Evolutionary conservation across 2,113 vertebrate genomes (phyloP).

Genomic region (Seriola aureovittata): DNA sequence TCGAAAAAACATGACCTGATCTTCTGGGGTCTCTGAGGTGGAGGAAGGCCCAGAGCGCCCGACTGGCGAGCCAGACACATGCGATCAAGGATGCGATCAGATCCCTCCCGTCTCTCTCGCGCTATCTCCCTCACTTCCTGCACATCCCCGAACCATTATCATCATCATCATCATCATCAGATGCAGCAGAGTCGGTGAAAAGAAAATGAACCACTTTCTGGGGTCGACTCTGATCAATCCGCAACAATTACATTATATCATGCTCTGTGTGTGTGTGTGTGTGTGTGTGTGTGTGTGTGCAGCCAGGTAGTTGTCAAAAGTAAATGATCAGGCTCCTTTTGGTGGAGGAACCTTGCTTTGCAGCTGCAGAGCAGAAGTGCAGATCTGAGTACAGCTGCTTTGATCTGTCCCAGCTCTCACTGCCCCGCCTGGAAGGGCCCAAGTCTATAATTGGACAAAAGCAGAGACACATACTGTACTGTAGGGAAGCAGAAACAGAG

Average conservation of each 20-base stretch:
- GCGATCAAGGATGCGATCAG: conserved; percentile 66
- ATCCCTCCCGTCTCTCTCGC: background rate
- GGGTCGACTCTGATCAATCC: conserved; percentile 9
- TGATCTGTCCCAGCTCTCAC: conserved; percentile 58
- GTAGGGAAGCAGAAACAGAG: conserved; percentile 44
- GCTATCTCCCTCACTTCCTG: conserved; percentile 40
- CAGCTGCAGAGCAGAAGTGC: conserved; percentile 65
- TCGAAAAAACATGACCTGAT: conserved; percentile 59
- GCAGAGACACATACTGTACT: conserved; percentile 59
- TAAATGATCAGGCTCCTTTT: conserved; percentile 23
- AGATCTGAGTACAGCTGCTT: conserved; percentile 54
- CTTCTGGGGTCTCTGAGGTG: conserved; percentile 39
- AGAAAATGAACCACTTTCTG: conserved; percentile 25
- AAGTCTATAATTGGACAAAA: conserved; percentile 76
- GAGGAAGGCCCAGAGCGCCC: conserved; percentile 27
- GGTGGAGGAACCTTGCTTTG: conserved; percentile 32
- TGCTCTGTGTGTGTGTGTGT: conserved; percentile 1
- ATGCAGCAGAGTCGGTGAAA: background rate
- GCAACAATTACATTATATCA: background rate
- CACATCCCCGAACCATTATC: conserved; percentile 52
- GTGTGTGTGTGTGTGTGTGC: conserved; percentile 8
- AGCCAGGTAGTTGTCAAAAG: conserved; percentile 55
- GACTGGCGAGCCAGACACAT: conserved; percentile 39
- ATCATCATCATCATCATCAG: conserved; percentile 45
- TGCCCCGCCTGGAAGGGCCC: conserved; percentile 44